Base-by-base conservation (phyloP, 2,888 invertebrate species). In the Choristoneura rosaceana region DNA sequence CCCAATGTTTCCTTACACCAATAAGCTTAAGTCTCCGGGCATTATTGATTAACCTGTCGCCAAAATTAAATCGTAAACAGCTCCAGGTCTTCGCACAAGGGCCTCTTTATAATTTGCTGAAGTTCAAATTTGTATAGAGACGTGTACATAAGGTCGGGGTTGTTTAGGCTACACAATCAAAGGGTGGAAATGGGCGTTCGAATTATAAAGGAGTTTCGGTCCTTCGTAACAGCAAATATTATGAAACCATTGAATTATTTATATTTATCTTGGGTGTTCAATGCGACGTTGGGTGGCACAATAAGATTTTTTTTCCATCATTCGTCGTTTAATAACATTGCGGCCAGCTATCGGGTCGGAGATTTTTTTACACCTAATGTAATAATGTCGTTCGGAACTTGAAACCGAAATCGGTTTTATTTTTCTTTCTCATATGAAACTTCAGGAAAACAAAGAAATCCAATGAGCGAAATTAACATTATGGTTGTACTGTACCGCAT, bases 51-150 rank as follows among this genome's bases (percentile, higher is more conserved):
- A 55, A 25, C 0, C n/a, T 55, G 55, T 55, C 55, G 4, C 25
- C 55, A 55, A 55, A 55, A 61, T 61, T 17, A 43, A 61, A 34
- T 14, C 41, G 43, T 61, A 17, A 61, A 43, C 61, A 61, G 10
- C 14, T 8, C n/a, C 17, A 17, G n/a, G 50, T 52, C 10, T 33
- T 63, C 43, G 25, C 15, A 55, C 41, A 63, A 43, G 43, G 55
- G 15, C 55, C 66, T 55, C 55, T 66, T 55, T 66, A 66, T 66
- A 58, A 43, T 43, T 66, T 55, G 25, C 43, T 7, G 69, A 70
- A 43, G 55, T 63, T 63, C 58, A 69, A 69, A 69, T 70, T 70
- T 70, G 58, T 64, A 59, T 64, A 63, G 58, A 34, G 45, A 25
- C 25, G 25, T 33, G 34, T 64, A 52, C 15, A 55, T 8, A 61